Evolutionary conservation across 2,888 invertebrate genomes (phyloP).

Genomic region (Aspidapion aeneum): DNA sequence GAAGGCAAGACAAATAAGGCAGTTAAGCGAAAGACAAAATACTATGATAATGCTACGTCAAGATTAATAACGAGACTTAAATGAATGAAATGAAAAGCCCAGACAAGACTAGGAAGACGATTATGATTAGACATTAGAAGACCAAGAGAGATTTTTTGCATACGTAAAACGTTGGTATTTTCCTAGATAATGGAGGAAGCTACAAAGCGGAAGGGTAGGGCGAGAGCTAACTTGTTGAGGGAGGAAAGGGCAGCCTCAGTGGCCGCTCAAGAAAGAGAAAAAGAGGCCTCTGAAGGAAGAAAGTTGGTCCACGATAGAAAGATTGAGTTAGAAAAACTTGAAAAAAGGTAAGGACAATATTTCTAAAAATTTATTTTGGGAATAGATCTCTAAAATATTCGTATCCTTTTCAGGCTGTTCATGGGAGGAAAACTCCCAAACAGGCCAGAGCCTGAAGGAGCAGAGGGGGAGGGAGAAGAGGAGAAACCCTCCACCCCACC

Average conservation of each 20-base stretch:
- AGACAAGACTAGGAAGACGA: too few relatives aligned
- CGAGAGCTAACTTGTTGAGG: conserved; percentile 62
- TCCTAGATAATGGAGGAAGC: conserved; percentile 72
- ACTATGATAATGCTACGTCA: too few relatives aligned
- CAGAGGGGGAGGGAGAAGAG: conserved; percentile 45
- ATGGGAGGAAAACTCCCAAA: conserved; percentile 52
- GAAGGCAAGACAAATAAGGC: too few relatives aligned
- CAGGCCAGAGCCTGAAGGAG: conserved; percentile 40
- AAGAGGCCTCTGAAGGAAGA: conserved; percentile 60
- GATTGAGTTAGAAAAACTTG: conserved; percentile 70
- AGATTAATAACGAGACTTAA: too few relatives aligned
- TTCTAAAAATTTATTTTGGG: too few relatives aligned
- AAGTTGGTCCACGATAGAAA: conserved; percentile 69
- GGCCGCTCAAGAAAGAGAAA: conserved; percentile 63
- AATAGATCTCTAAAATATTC: too few relatives aligned
- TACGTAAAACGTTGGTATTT: conserved; percentile 10
- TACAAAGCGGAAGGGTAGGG: conserved; percentile 64
- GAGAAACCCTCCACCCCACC: conserved; percentile 35
- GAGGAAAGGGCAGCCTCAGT: conserved; percentile 68
- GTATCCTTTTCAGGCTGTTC: too few relatives aligned
- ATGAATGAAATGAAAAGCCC: too few relatives aligned
- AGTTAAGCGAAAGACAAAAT: too few relatives aligned
- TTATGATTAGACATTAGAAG: too few relatives aligned
- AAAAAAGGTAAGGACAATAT: conserved; percentile 52
- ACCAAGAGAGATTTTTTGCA: too few relatives aligned